Conservation (phyloP, 2,888 invertebrate genomes). For the Apotomis betuletana region DNA sequence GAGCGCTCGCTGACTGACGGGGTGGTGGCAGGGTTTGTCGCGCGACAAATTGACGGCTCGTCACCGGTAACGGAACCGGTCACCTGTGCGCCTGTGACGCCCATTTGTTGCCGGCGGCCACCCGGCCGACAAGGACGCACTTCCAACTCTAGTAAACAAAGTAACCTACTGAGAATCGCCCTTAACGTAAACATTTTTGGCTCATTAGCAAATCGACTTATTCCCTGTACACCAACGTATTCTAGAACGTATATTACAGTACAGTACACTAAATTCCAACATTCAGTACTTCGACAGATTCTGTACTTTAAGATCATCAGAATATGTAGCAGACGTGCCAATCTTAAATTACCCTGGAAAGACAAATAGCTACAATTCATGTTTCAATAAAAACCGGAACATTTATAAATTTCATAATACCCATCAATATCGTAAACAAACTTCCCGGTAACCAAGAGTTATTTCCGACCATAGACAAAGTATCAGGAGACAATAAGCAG, state of each 20-base stretch:
- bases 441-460: constrained; percentile 42
- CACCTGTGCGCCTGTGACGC: constrained; percentile 51
- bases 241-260: too few species aligned
- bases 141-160: constrained; percentile 22
- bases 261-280: too few species aligned
- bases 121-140: constrained; percentile 6
- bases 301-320: too few species aligned
- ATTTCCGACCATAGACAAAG: constrained; percentile 45
- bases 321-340: too few species aligned
- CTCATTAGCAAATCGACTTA: too few species aligned
- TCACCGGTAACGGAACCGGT: constrained; percentile 51
- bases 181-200: background rate
- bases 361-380: background rate
- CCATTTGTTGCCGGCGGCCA: constrained; percentile 41
- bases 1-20: constrained; percentile 73
- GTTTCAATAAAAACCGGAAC: background rate
- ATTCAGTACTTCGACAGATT: too few species aligned
- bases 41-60: constrained; percentile 78
- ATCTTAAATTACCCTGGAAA: background rate
- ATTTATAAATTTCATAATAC: constrained; percentile 1
- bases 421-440: constrained; percentile 5
- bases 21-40: constrained; percentile 65
- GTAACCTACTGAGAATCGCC: background rate
- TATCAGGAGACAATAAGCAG: constrained; percentile 66
- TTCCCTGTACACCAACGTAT: too few species aligned